Conservation (phyloP, 2,113 vertebrate species). For the Delphinus delphis region DNA sequence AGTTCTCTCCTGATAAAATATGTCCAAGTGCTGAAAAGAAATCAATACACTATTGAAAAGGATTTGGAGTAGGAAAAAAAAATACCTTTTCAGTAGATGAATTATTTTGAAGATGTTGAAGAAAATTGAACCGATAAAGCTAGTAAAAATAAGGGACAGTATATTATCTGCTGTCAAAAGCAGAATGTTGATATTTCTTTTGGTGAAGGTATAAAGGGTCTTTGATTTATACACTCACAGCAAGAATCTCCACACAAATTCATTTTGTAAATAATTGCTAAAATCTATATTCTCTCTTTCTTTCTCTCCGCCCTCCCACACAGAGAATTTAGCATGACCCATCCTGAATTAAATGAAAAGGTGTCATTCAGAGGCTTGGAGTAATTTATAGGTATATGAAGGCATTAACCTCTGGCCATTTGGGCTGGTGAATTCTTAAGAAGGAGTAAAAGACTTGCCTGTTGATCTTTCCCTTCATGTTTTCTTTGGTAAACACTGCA, state of each 20-base stretch:
- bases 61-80: background rate
- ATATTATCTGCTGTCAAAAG: background rate
- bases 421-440: background rate
- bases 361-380: background rate
- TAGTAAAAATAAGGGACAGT: background rate
- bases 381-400: background rate
- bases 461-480: background rate
- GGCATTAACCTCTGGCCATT: background rate
- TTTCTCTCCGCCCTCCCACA: too few relatives aligned
- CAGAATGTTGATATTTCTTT: background rate
- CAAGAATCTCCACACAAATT: background rate
- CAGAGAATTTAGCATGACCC: background rate
- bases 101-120: background rate
- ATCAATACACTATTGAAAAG: background rate
- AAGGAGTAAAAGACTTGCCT: background rate
- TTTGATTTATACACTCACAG: background rate
- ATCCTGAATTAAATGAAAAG: background rate
- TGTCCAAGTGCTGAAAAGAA: background rate
- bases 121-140: background rate
- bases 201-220: background rate
- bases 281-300: background rate
- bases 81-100: background rate
- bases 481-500: background rate
- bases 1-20: background rate
- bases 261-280: conserved; percentile 1